Conservation (phyloP, 2,113 vertebrate genomes). For the Origma solitaria region DNA sequence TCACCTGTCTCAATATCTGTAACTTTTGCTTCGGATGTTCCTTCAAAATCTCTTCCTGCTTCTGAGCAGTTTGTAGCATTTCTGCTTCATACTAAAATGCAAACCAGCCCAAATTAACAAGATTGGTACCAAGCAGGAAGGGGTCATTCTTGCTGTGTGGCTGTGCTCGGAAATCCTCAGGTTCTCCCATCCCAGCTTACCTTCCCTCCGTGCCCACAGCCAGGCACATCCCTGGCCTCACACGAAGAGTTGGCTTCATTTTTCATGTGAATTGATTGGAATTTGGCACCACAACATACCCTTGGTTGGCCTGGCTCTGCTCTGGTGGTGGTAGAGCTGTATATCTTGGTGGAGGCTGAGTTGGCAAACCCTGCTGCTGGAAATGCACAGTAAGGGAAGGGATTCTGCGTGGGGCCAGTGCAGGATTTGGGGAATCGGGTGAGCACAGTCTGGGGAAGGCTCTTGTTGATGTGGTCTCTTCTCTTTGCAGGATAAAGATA, state of each 20-base stretch:
- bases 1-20: neutral
- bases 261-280: neutral
- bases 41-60: neutral
- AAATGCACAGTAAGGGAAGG: neutral
- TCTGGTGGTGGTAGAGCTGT: neutral
- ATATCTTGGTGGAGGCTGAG: neutral
- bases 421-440: too few relatives aligned
- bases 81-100: neutral
- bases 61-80: neutral
- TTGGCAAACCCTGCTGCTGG: neutral
- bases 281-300: neutral
- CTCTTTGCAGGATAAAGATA: slow-evolving; percentile 91
- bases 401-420: fast-evolving
- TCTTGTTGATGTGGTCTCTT: neutral
- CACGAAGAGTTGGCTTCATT: fast-evolving
- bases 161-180: neutral
- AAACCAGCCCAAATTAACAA: neutral
- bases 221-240: fast-evolving
- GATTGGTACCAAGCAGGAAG: neutral
- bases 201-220: fast-evolving
- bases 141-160: neutral
- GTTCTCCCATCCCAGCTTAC: neutral
- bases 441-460: neutral
- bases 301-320: neutral
- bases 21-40: neutral